A percentile compares a stretch with the other conserved stretches of the same genome.
These are phyloP conservation scores for Lasioglossum calceatum DNA, from an alignment of 2,888 invertebrate genomes.

Conservation along the genomic window DNA sequence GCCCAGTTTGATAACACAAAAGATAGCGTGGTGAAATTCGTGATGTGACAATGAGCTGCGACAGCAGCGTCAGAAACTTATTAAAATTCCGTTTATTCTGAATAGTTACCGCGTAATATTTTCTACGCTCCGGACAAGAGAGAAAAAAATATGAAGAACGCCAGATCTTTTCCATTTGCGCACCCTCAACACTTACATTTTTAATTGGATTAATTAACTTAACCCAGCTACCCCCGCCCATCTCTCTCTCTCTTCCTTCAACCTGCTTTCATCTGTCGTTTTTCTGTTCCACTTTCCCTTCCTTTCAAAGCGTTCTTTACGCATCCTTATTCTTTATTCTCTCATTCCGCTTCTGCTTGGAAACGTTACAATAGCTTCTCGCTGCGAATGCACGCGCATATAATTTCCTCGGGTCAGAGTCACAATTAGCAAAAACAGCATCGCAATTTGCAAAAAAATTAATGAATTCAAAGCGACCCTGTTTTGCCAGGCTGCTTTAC, in stretches of 20 bases:
- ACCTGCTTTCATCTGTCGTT: constrained; percentile 26
- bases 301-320: constrained; percentile 38
- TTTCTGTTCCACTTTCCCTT: constrained; percentile 25
- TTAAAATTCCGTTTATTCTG: neutral
- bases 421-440: constrained; percentile 39
- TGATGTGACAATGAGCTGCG: neutral
- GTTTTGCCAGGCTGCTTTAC: neutral
- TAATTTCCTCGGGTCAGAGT: constrained; percentile 24
- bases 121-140: neutral
- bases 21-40: neutral
- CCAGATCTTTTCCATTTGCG: neutral
- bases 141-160: constrained; percentile 7
- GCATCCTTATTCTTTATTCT: constrained; percentile 40
- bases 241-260: neutral
- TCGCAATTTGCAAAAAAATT: constrained; percentile 31
- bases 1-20: neutral
- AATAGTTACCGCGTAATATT: constrained; percentile 1
- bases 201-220: constrained; percentile 55
- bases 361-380: constrained; percentile 41
- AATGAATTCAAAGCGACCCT: constrained; percentile 16
- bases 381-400: constrained; percentile 31
- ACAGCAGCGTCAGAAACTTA: neutral
- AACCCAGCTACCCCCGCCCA: constrained; percentile 7
- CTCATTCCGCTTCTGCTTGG: constrained; percentile 12
- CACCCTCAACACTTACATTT: constrained; percentile 42